Percentiles rank a stretch among this genome's conserved stretches.
phyloP scores from a whole-genome alignment of 2,797 vertebrate genomes.

The Artibeus jamaicensis region DNA sequence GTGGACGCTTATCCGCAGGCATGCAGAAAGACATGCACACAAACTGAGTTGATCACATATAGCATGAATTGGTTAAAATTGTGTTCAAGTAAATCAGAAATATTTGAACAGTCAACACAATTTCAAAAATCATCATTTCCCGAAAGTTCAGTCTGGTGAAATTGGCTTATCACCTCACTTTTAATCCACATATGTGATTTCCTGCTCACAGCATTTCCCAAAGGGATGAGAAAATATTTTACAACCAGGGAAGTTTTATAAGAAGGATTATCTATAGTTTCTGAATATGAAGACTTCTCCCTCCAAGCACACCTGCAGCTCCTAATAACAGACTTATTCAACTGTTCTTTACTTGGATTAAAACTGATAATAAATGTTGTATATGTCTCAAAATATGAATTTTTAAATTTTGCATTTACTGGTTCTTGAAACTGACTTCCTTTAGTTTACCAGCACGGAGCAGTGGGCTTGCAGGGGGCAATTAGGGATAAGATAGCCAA shows the following conservation, averaged over 20 bases:
- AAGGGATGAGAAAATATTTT: conserved; percentile 38
- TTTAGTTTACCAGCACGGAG: conserved; percentile 57
- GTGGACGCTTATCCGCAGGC: neutral
- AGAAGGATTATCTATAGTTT: conserved; percentile 72
- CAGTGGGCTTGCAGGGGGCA: conserved; percentile 33
- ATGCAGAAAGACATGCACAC: neutral
- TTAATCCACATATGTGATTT: conserved; percentile 61
- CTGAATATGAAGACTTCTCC: conserved; percentile 64
- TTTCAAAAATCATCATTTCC: conserved; percentile 55
- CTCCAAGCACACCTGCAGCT: conserved; percentile 69
- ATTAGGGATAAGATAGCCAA: conserved; percentile 73
- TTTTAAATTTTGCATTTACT: conserved; percentile 71
- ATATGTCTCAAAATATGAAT: conserved; percentile 74
- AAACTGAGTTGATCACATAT: neutral
- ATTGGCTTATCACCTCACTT: conserved; percentile 68
- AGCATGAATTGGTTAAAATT: neutral
- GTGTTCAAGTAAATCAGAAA: conserved; percentile 44
- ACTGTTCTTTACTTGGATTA: conserved; percentile 77
- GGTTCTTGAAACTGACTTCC: conserved; percentile 68
- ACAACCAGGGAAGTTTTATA: conserved; percentile 70
- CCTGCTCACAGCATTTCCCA: conserved; percentile 61
- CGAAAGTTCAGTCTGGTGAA: conserved; percentile 59
- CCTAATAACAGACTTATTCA: conserved; percentile 76
- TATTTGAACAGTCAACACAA: conserved; percentile 22
- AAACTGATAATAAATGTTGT: conserved; percentile 74